Percentiles rank a stretch among this genome's conserved stretches.
Evolutionary conservation across 2,113 vertebrate genomes (phyloP).

Genomic region (Cavia aperea): DNA sequence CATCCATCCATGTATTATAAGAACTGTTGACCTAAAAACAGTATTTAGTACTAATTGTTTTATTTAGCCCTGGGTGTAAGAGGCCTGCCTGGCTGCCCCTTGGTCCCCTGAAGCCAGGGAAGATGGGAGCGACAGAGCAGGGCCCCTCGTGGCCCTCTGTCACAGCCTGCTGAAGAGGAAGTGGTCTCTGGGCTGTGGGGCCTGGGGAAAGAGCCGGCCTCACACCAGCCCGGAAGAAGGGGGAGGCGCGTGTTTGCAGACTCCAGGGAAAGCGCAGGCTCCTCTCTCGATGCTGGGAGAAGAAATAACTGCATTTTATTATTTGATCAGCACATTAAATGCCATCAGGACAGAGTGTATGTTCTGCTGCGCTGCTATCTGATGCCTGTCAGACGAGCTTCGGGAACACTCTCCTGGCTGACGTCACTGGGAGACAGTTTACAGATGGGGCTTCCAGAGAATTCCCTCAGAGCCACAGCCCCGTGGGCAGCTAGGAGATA

Average conservation of each 20-base stretch:
- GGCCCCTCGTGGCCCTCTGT: neutral
- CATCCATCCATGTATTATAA: neutral
- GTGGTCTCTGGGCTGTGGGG: neutral
- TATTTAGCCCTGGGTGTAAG: neutral
- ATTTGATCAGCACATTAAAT: constrained; percentile 29
- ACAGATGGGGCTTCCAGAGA: neutral
- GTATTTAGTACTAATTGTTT: neutral
- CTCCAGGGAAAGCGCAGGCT: neutral
- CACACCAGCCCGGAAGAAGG: neutral
- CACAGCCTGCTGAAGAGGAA: neutral
- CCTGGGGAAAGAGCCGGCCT: neutral
- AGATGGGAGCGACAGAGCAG: neutral
- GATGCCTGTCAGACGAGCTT: constrained; percentile 1
- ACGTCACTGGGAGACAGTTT: neutral
- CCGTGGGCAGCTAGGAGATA: fast-evolving
- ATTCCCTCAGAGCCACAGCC: neutral
- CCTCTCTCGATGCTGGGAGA: neutral
- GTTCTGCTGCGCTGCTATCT: neutral
- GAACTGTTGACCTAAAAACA: neutral
- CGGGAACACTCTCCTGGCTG: neutral
- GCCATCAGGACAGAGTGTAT: neutral
- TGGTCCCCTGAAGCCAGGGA: neutral
- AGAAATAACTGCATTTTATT: constrained; percentile 17
- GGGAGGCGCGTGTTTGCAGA: neutral
- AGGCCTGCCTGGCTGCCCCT: neutral